Evolutionary conservation across 1,140 invertebrate genomes (phyloP), one percentile per base, ranked within the genome.

Genomic region (Pseudomyrmex dendroicus): DNA sequence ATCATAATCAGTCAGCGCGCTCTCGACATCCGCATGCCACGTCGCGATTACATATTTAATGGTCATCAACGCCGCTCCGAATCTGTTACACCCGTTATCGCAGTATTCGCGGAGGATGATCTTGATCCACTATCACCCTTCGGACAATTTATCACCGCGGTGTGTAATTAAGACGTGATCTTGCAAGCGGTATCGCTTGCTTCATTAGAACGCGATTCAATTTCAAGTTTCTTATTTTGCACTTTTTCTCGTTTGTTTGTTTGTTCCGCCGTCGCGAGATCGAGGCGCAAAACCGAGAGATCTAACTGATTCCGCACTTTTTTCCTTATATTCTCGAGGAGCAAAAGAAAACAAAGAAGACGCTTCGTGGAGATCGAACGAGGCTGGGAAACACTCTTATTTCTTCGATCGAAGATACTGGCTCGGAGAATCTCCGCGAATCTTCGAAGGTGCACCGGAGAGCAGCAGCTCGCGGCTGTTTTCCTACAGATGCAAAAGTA

Each of bases 1-100:
- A 62, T 86, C 82, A 84, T 84, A 86, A 86, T 68, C 22, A 20
- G 67, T 15, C 17, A 13, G 1, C 48, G 13, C 54, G 62, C 12
- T 17, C 25, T 44, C 48, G 76, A 80, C 59, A 78, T 78, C 76
- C 64, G 76, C 64, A 59, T 70, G 17, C 25, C 12, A 5, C n/a
- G 12, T 54, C 76, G 44, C 48, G 13, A 68, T 78, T 59, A 35
- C 20, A n/a, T 5, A 5, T 13, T 46, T 61, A 59, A n/a, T 20
- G 66, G 15, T 10, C 12, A 52, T 70, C 15, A 56, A 59, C 57
- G 64, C 52, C 52, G 62, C 46, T 44, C 35, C 25, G 57, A 78
- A 78, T 35, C 35, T 35, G 35, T 35, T 22, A 48, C 46, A 61
- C 22, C 44, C 72, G 57, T 62, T 61, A 73, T 35, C 7, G 35